Conservation (phyloP, 2,888 invertebrate species). For the Diadromus collaris region DNA sequence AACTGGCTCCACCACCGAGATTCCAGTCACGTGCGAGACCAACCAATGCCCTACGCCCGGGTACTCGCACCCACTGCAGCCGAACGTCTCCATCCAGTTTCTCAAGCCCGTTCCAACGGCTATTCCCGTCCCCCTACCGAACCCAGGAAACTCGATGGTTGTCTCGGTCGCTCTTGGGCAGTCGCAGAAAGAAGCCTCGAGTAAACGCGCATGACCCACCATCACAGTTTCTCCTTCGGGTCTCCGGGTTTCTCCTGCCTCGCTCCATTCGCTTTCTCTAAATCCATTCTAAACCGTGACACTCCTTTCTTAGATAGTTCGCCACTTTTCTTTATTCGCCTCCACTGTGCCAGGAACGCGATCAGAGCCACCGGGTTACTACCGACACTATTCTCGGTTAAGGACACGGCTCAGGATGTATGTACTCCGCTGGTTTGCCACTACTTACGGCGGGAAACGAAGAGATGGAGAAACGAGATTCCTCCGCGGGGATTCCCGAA, state of each 20-base stretch:
- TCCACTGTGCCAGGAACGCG: slow-evolving; percentile 1
- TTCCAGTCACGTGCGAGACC: slow-evolving; percentile 75
- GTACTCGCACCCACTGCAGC: slow-evolving; percentile 7
- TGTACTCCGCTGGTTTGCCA: background rate
- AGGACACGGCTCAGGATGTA: slow-evolving; percentile 12
- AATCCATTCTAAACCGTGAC: slow-evolving; percentile 19
- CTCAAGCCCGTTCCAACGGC: slow-evolving; percentile 62
- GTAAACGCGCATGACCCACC: slow-evolving; percentile 16
- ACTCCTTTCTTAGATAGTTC: slow-evolving; percentile 37
- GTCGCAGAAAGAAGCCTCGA: background rate
- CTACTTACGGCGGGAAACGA: background rate
- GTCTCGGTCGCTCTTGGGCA: slow-evolving; percentile 32
- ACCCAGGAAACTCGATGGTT: slow-evolving; percentile 22
- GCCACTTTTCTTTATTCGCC: slow-evolving; percentile 24
- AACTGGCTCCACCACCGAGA: slow-evolving; percentile 63
- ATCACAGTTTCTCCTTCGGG: slow-evolving; percentile 30
- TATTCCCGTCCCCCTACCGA: slow-evolving; percentile 57
- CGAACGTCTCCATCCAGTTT: slow-evolving; percentile 69
- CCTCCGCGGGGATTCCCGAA: background rate
- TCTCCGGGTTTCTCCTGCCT: slow-evolving; percentile 20
- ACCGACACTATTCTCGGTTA: background rate
- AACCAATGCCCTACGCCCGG: slow-evolving; percentile 67
- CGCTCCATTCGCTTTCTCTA: slow-evolving; percentile 17
- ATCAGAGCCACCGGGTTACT: background rate
- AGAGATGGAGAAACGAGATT: slow-evolving; percentile 1